Evolutionary conservation across 2,797 vertebrate genomes (phyloP).

Genomic region (Pteropus rufus): DNA sequence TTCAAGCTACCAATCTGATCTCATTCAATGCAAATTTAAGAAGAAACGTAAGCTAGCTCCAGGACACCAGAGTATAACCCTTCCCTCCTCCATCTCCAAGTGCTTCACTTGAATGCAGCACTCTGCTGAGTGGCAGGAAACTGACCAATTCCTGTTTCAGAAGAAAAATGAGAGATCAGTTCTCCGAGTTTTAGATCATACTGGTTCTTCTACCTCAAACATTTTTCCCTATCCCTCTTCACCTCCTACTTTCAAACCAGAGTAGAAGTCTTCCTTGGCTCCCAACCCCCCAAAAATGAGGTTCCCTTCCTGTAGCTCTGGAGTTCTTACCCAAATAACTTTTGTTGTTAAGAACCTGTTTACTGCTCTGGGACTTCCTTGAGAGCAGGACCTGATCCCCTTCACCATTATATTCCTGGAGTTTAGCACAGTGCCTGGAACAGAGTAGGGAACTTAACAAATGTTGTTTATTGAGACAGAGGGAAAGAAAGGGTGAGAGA

Average conservation of each 20-base stretch:
- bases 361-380: background rate
- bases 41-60: background rate
- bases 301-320: background rate
- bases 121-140: background rate
- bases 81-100: background rate
- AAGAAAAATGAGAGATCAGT: background rate
- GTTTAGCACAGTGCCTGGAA: background rate
- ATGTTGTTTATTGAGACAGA: background rate
- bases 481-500: background rate
- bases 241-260: background rate
- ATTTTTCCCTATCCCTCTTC: background rate
- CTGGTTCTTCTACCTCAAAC: background rate
- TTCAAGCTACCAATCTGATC: background rate
- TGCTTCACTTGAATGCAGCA: background rate
- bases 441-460: background rate
- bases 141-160: background rate
- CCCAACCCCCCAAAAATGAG: background rate
- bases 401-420: background rate
- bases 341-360: slow-evolving; percentile 1
- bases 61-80: background rate
- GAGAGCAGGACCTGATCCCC: background rate
- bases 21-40: background rate
- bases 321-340: background rate
- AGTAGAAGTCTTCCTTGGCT: background rate
- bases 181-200: background rate